phyloP scores from a whole-genome alignment of 2,113 vertebrate genomes.

The Fregata magnificens region DNA sequence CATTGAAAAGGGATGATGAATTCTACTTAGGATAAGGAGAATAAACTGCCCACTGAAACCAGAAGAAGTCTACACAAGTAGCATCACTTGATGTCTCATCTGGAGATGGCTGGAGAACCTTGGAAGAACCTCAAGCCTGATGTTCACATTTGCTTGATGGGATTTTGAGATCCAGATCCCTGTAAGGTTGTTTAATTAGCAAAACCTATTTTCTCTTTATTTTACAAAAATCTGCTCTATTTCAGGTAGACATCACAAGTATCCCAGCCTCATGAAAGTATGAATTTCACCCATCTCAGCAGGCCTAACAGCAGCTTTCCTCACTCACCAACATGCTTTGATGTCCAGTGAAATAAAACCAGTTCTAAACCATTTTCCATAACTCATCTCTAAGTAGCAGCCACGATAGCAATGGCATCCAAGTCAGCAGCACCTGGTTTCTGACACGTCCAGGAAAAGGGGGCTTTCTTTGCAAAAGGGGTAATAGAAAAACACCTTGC shows the following conservation, averaged over 20 bases:
- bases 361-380: neutral
- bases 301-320: neutral
- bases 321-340: neutral
- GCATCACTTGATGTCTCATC: neutral
- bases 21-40: neutral
- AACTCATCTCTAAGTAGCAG: neutral
- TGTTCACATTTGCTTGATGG: neutral
- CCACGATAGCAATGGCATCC: rapidly evolving
- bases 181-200: neutral
- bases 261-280: neutral
- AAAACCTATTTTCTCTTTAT: neutral
- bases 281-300: neutral
- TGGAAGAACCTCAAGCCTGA: neutral
- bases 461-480: neutral
- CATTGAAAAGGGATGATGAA: neutral
- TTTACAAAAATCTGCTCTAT: neutral
- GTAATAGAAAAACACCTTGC: neutral
- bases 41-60: neutral
- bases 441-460: neutral
- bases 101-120: neutral
- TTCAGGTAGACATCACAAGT: neutral
- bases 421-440: neutral
- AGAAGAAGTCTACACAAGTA: neutral
- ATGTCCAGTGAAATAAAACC: neutral
- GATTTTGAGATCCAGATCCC: neutral